Base-by-base conservation (phyloP, 2,888 invertebrate species). In the Nemapogon koenigi region DNA sequence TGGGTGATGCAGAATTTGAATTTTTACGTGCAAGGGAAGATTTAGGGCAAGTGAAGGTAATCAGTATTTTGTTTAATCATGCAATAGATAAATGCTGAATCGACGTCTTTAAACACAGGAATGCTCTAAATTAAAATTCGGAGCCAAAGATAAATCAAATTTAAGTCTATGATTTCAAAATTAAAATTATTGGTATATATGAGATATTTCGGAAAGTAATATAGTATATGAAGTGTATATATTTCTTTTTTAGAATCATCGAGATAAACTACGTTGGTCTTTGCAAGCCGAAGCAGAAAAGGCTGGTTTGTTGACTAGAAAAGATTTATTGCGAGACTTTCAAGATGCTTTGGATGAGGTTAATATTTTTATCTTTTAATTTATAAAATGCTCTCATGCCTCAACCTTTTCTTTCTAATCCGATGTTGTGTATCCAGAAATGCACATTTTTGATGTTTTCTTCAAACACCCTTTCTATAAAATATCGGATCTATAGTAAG, bases 261-360 rank as follows among this genome's bases (percentile, higher is more conserved):
- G 75, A 17, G 71, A 75, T 42, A 64, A 53, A 50, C 54, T 78
- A 3, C 62, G 78, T 7, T 72, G 65, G 60, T 57, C 59, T 4
- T 48, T 76, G 4, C 62, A 66, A 44, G 54, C 50, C 2, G 75
- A 78, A 43, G 56, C 63, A 47, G 35, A 63, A 28, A 76, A 66
- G 44, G 75, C 76, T 1, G 78, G 78, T 2, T 49, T 79, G 25
- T 60, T 79, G 2, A 72, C 72, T 0, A 61, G 67, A 40, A 75
- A 66, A 40, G 70, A 73, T 46, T 49, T 79, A 39, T 52, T 78
- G 50, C 66, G 66, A 37, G 78, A 78, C 51, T 76, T 59, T 43
- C 72, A 78, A 58, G 54, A 65, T 41, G 62, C 73, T n/a, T 55
- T 56, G 26, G 70, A 73, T 36, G 54, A 67, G 63, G 78, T 75